Evolutionary conservation across 2,797 vertebrate genomes (phyloP).

Genomic region (Siniperca obscura): DNA sequence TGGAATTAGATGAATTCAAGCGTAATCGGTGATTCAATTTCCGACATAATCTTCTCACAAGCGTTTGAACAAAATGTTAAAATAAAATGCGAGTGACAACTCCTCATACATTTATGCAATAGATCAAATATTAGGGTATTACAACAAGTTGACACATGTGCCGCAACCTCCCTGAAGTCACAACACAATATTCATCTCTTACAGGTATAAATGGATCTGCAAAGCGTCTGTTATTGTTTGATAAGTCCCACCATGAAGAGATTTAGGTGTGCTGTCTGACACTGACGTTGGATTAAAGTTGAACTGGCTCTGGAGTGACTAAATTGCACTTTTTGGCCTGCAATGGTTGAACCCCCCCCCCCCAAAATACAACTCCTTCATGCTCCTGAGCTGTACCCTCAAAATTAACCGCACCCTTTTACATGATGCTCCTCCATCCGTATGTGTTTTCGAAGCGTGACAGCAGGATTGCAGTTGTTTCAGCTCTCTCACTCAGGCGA

Average conservation of each 20-base stretch:
- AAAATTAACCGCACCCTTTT: constrained; percentile 58
- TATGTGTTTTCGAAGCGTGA: constrained; percentile 54
- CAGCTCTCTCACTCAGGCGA: constrained; percentile 51
- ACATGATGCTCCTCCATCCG: constrained; percentile 27
- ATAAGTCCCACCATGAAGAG: constrained; percentile 83
- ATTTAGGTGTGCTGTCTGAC: constrained; percentile 80
- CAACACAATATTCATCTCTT: constrained; percentile 77
- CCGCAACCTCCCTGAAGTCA: constrained; percentile 74
- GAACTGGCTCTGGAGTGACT: constrained; percentile 76
- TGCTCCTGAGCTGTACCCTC: constrained; percentile 35
- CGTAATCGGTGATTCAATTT: constrained; percentile 77
- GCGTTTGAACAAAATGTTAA: constrained; percentile 70
- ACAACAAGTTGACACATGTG: constrained; percentile 79
- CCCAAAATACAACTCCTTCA: constrained; percentile 16
- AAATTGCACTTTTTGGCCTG: constrained; percentile 51
- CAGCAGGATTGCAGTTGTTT: constrained; percentile 68
- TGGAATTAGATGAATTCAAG: constrained; percentile 77
- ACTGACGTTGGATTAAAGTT: constrained; percentile 78
- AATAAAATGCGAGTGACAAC: constrained; percentile 71
- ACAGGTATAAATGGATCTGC: constrained; percentile 80
- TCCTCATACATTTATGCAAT: constrained; percentile 80
- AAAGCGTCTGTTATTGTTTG: constrained; percentile 82
- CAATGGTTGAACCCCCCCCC: neutral
- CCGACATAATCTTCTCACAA: constrained; percentile 72
- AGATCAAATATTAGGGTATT: constrained; percentile 81